phyloP scores from a whole-genome alignment of 2,888 invertebrate genomes.

The Erynnis tages region DNA sequence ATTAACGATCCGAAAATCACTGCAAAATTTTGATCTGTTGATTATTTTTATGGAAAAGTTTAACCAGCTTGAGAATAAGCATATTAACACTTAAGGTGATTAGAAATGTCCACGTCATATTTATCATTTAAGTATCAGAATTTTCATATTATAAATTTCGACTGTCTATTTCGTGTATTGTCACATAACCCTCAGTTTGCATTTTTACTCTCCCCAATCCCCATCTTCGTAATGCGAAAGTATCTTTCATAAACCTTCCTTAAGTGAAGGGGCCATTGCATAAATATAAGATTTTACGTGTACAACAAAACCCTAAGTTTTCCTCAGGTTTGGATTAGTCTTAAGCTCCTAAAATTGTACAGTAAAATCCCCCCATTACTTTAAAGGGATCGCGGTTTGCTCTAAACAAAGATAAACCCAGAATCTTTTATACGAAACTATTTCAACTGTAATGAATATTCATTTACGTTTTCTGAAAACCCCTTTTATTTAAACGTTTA shows the following conservation, averaged over 20 bases:
- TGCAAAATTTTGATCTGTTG: too few relatives aligned
- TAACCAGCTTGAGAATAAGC: too few relatives aligned
- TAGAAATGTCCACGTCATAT: too few relatives aligned
- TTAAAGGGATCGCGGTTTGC: conserved; percentile 22
- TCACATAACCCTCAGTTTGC: too few relatives aligned
- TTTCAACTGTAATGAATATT: not conserved
- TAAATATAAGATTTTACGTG: conserved; percentile 21
- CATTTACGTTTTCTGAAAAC: too few relatives aligned
- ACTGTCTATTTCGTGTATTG: too few relatives aligned
- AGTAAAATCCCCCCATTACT: conserved; percentile 26
- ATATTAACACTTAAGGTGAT: too few relatives aligned
- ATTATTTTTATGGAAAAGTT: too few relatives aligned
- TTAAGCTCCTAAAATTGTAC: conserved; percentile 28
- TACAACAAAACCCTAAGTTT: conserved; percentile 26
- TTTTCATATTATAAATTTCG: too few relatives aligned
- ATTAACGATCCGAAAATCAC: too few relatives aligned
- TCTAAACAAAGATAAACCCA: conserved; percentile 19
- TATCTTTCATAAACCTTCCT: conserved; percentile 20
- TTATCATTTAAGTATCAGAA: too few relatives aligned
- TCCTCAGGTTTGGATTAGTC: conserved; percentile 25
- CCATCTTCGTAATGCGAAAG: conserved; percentile 6
- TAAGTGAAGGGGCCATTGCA: conserved; percentile 13
- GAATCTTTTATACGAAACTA: conserved; percentile 5
- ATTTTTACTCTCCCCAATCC: conserved; percentile 3
- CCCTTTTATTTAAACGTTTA: too few relatives aligned